These are phyloP conservation scores for Argyrosomus japonicus DNA, from an alignment of 2,113 vertebrate species.

Conservation along the genomic window DNA sequence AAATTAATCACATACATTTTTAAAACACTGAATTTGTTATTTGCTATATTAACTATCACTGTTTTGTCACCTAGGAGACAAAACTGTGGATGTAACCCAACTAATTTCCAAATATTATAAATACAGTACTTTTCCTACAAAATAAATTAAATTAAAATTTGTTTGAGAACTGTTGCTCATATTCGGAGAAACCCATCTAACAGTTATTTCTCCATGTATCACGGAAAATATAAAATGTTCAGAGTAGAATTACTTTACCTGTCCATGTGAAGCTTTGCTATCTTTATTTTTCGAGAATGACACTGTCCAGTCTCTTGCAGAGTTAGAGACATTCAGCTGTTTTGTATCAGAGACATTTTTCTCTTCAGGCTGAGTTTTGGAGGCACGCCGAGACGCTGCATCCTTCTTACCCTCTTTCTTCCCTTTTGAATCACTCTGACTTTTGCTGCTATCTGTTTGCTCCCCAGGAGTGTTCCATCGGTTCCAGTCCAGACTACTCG, in stretches of 20 bases:
- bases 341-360: slow-evolving; percentile 88
- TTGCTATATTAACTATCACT: too few species aligned
- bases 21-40: too few species aligned
- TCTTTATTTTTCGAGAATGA: slow-evolving; percentile 80
- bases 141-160: neutral
- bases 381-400: slow-evolving; percentile 85
- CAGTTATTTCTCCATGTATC: neutral
- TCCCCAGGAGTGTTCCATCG: slow-evolving; percentile 66
- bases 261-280: slow-evolving; percentile 87
- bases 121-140: neutral
- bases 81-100: too few species aligned
- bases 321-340: slow-evolving; percentile 86
- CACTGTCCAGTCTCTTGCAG: slow-evolving; percentile 90
- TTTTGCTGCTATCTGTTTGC: slow-evolving; percentile 63
- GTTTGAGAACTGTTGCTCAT: too few species aligned
- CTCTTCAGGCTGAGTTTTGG: slow-evolving; percentile 88
- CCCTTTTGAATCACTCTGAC: slow-evolving; percentile 64
- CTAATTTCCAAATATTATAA: neutral
- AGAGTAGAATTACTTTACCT: slow-evolving; percentile 82
- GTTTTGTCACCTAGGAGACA: too few species aligned
- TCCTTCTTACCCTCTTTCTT: slow-evolving; percentile 90
- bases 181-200: neutral
- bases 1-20: too few species aligned
- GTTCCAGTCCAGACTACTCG: slow-evolving; percentile 86
- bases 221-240: slow-evolving; percentile 11